Evolutionary conservation across 2,797 vertebrate genomes (phyloP).

Genomic region (Pitangus sulphuratus): DNA sequence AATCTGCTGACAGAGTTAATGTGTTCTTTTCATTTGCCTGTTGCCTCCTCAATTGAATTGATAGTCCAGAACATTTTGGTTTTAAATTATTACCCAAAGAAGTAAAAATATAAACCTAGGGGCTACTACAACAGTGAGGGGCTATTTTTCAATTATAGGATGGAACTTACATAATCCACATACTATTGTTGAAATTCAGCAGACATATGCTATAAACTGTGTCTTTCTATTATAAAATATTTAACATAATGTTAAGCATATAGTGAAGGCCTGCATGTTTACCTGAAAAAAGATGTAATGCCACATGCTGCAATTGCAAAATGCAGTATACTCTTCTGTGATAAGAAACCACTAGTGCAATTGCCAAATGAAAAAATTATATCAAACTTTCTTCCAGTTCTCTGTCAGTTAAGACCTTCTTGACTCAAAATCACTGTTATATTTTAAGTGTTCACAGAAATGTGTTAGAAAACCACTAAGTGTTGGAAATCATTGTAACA

Average conservation of each 20-base stretch:
- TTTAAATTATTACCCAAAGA: neutral
- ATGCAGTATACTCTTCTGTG: neutral
- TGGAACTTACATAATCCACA: neutral
- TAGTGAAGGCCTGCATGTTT: neutral
- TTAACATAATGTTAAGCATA: neutral
- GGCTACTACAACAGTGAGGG: neutral
- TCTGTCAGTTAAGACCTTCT: neutral
- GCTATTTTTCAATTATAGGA: neutral
- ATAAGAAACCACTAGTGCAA: neutral
- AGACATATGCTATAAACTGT: neutral
- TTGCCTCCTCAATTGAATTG: neutral
- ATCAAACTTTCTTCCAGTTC: neutral
- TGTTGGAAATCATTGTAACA: neutral
- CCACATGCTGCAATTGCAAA: neutral
- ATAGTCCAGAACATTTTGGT: constrained; percentile 21
- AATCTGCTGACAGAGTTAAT: neutral
- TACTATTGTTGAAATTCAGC: neutral
- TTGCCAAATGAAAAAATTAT: neutral
- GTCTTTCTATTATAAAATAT: neutral
- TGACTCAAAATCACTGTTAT: neutral
- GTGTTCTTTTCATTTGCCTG: neutral
- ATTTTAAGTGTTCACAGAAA: neutral
- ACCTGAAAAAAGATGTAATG: neutral
- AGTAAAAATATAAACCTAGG: constrained; percentile 2
- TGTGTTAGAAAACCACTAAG: neutral